Evolutionary conservation across 2,888 invertebrate species (phyloP), one percentile per base, ranked within the genome.

Genomic region (Agrotis exclamationis): DNA sequence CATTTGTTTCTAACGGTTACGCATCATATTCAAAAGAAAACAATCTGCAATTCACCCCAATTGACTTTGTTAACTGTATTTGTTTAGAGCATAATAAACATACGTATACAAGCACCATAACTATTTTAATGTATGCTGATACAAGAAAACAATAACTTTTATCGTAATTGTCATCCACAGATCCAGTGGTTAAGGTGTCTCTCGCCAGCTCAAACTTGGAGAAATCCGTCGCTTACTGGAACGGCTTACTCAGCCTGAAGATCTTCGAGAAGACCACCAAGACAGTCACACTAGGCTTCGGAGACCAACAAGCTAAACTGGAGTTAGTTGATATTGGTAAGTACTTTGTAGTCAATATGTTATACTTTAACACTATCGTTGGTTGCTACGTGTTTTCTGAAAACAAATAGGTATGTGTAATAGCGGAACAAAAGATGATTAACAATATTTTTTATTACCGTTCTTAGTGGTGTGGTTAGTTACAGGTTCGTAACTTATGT

Each of bases 191-290:
- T 60, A 98, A 98, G 94, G 98, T 99, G 1, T 97, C 97, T 0
- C 91, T 99, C 71, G 97, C 98, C 18, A 97, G 98, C 78, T 98
- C 98, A 1, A 97, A 98, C 94, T 94, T 99, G 73, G 92, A 97
- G 22, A 97, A 96, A 73, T 98, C 99, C 5, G 96, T 98, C 73
- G 97, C 97, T 18, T 99, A 98, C 93, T 99, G 99, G 99, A 97
- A 97, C 78, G 97, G 97, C 14, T 93, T 98, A 39, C 96, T 99
- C 47, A 97, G 97, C 5, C 97, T 99, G 96, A 97, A 97, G 83
- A 92, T 98, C 57, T 97, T 97, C 84, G 96, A 97, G 54, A 96
- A 97, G 89, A 96, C 96, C 1, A 96, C 97, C 4, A 97, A 97
- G 70, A 97, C 96, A 1, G 96, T 97, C 4, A 79, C 97, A 2